A percentile compares a stretch with the other conserved stretches of the same genome.
Conservation (phyloP, 2,888 invertebrate species). For the Hypena proboscidalis region DNA sequence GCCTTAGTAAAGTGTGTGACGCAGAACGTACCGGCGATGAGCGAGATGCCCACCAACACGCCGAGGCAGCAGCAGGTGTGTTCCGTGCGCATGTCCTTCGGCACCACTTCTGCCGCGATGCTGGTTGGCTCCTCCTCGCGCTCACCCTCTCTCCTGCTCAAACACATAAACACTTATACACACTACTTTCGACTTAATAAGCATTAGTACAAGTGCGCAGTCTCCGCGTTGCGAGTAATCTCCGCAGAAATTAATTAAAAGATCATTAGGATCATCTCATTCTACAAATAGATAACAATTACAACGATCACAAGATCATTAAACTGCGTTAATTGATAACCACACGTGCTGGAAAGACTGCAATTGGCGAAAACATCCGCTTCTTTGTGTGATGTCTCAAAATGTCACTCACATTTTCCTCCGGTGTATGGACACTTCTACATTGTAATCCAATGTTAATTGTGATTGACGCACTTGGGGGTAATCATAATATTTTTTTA, state of each 20-base stretch:
- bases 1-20: neutral
- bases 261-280: no score
- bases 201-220: no score
- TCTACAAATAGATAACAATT: no score
- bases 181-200: neutral
- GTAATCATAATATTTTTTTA: constrained; percentile 54
- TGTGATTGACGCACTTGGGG: constrained; percentile 55
- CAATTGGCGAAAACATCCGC: constrained; percentile 30
- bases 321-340: neutral
- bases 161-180: constrained; percentile 14
- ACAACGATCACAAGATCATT: neutral
- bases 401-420: constrained; percentile 78
- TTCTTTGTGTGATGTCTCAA: constrained; percentile 28
- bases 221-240: no score
- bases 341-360: constrained; percentile 18
- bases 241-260: no score
- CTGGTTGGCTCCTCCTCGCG: constrained; percentile 79
- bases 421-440: constrained; percentile 75
- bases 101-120: constrained; percentile 65
- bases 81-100: constrained; percentile 72
- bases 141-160: constrained; percentile 80
- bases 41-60: constrained; percentile 82
- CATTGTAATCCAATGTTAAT: constrained; percentile 67
- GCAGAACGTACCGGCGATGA: constrained; percentile 78
- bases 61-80: constrained; percentile 83